Conservation (phyloP, 2,113 vertebrate genomes). For the Cyphomyrus discorhynchus region DNA sequence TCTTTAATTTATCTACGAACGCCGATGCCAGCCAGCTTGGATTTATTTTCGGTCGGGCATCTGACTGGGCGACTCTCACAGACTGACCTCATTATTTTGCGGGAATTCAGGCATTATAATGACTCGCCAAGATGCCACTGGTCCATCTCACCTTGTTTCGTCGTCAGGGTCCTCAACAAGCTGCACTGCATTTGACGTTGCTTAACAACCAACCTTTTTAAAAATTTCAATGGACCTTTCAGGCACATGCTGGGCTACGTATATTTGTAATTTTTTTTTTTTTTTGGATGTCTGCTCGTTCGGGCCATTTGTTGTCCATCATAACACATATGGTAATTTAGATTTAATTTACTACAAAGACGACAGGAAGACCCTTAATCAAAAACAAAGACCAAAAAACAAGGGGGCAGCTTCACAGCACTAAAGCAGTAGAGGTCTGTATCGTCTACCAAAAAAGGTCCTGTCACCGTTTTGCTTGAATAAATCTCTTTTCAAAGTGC, state of each 20-base stretch:
- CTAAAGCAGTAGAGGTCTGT: background rate
- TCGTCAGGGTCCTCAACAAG: background rate
- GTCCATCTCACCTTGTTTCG: background rate
- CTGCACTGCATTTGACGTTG: background rate
- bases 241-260: background rate
- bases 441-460: background rate
- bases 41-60: slow-evolving; percentile 9
- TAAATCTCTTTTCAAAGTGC: background rate
- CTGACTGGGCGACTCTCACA: background rate
- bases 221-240: background rate
- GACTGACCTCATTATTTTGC: background rate
- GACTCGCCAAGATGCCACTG: background rate
- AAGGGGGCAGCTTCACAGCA: no score
- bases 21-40: background rate
- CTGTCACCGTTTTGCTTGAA: background rate
- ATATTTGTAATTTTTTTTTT: background rate
- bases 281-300: background rate
- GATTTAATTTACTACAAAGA: background rate
- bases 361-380: background rate
- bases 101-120: background rate
- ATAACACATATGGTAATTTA: background rate
- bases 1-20: background rate
- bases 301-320: background rate
- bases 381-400: background rate
- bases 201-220: background rate